Conservation (phyloP, 2,797 vertebrate genomes). For the Emydoidea blandingii region DNA sequence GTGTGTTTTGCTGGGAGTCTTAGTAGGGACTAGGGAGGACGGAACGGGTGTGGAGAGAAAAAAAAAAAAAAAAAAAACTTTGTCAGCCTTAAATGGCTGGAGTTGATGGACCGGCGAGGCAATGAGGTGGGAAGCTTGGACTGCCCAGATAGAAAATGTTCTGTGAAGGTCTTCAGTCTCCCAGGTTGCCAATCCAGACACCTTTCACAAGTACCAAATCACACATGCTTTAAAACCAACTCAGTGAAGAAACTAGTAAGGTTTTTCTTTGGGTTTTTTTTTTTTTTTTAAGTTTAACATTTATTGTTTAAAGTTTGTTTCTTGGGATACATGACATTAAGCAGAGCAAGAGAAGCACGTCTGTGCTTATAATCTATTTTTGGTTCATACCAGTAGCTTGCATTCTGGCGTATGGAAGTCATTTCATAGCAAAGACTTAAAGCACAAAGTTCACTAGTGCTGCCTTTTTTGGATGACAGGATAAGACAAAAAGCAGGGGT, state of each 20-base stretch:
- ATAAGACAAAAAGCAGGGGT: neutral
- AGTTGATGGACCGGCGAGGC: accelerated
- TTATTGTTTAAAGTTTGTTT: neutral
- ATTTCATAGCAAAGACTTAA: neutral
- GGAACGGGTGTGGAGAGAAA: accelerated
- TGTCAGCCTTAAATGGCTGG: neutral
- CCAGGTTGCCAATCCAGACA: neutral
- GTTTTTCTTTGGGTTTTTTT: neutral
- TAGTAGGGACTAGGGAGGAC: neutral
- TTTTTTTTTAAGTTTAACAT: neutral
- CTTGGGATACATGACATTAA: neutral
- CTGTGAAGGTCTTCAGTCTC: neutral
- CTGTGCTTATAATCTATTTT: neutral
- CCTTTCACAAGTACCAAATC: neutral
- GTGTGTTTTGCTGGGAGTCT: neutral
- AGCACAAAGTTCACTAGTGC: accelerated
- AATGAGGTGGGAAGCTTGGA: neutral
- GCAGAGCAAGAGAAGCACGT: neutral
- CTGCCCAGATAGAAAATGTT: accelerated
- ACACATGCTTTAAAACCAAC: neutral
- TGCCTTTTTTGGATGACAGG: neutral
- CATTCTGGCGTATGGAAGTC: accelerated
- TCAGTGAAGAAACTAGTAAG: neutral
- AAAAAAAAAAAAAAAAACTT: too few species aligned
- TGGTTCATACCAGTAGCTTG: neutral